Percentiles rank a stretch among this genome's conserved stretches.
Evolutionary conservation across 2,113 vertebrate genomes (phyloP).

Genomic region (Podocnemis expansa): DNA sequence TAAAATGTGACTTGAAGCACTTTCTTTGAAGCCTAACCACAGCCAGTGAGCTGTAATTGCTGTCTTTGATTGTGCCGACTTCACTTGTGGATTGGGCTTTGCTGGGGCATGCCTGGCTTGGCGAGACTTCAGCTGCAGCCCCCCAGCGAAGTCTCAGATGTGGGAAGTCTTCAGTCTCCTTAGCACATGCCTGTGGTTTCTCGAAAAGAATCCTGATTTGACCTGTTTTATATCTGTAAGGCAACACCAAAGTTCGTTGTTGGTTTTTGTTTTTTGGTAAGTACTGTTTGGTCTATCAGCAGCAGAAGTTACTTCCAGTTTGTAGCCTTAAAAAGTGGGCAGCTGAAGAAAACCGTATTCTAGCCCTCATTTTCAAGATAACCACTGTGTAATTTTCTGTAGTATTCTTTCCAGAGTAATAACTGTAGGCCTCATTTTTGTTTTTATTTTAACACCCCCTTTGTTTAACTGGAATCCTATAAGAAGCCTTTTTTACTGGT

Average conservation of each 20-base stretch:
- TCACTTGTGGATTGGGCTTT: constrained; percentile 75
- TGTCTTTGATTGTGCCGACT: constrained; percentile 85
- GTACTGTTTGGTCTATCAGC: constrained; percentile 32
- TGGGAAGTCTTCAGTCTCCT: constrained; percentile 85
- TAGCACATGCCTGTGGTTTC: constrained; percentile 90
- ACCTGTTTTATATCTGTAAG: constrained; percentile 76
- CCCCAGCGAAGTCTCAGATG: constrained; percentile 89
- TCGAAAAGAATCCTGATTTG: constrained; percentile 82
- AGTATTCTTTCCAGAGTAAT: not conserved
- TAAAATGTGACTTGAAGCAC: constrained; percentile 78
- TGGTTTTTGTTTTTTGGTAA: not conserved
- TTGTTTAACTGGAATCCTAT: not conserved
- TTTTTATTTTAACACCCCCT: not conserved
- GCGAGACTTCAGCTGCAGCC: constrained; percentile 83
- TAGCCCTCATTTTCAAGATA: not conserved
- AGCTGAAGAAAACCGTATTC: not conserved
- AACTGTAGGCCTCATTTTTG: not conserved
- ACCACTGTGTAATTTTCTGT: constrained; percentile 8
- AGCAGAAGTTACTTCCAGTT: not conserved
- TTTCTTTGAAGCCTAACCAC: constrained; percentile 91
- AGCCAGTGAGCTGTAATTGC: constrained; percentile 87
- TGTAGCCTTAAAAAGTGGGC: not conserved
- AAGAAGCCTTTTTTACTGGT: not conserved
- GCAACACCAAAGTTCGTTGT: constrained; percentile 28
- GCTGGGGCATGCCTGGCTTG: constrained; percentile 75